These are phyloP conservation scores for Anoplius nigerrimus DNA, from an alignment of 2,888 invertebrate genomes.

Conservation along the genomic window DNA sequence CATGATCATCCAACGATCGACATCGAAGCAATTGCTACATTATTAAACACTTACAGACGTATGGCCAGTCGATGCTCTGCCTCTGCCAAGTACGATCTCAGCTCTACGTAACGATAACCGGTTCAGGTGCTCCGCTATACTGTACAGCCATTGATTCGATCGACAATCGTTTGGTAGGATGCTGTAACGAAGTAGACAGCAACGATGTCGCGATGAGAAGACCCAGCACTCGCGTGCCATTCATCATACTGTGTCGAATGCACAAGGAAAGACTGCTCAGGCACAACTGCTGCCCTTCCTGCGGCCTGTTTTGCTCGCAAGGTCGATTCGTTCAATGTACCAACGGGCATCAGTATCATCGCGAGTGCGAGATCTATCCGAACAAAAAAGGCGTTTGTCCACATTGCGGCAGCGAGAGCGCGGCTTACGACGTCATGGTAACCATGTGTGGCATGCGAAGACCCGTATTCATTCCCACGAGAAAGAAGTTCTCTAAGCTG, in stretches of 20 bases:
- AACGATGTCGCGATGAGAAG: conserved; percentile 80
- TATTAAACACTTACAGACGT: conserved; percentile 58
- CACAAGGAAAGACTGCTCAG: conserved; percentile 85
- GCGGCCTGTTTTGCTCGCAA: conserved; percentile 93
- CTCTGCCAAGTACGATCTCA: conserved; percentile 77
- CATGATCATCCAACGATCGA: conserved; percentile 1
- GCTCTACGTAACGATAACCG: conserved; percentile 77
- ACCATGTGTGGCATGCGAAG: conserved; percentile 80
- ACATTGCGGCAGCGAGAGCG: conserved; percentile 82
- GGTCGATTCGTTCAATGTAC: conserved; percentile 90
- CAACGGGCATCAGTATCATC: conserved; percentile 88
- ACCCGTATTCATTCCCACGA: conserved; percentile 80
- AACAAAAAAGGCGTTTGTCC: conserved; percentile 80
- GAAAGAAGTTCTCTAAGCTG: conserved; percentile 73
- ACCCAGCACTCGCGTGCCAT: conserved; percentile 86
- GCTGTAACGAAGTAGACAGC: conserved; percentile 82
- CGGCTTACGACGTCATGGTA: conserved; percentile 79
- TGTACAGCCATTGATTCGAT: conserved; percentile 88
- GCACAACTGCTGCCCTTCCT: conserved; percentile 94
- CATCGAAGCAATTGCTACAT: background rate
- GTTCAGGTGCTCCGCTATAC: conserved; percentile 78
- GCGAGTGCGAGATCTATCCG: conserved; percentile 83
- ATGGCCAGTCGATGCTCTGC: conserved; percentile 74
- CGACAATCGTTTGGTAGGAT: conserved; percentile 86
- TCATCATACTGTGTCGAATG: conserved; percentile 85